Evolutionary conservation across 2,797 vertebrate genomes (phyloP).

Genomic region (Enteromius trimaculatus): DNA sequence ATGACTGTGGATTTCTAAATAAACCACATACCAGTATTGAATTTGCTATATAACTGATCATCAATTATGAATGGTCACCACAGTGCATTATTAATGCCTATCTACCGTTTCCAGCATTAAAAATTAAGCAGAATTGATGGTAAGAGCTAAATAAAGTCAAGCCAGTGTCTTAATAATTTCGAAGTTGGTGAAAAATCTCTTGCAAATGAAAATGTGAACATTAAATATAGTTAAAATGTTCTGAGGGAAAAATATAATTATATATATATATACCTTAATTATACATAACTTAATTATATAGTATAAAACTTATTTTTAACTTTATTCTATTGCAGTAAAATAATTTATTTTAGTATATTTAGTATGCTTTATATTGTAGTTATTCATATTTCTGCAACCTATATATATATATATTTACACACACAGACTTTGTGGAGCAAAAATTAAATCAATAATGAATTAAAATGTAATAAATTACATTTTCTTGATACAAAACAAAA

Average conservation of each 20-base stretch:
- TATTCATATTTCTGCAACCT: no score
- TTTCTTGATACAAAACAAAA: background rate
- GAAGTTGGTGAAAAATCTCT: conserved; percentile 19
- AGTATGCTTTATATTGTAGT: background rate
- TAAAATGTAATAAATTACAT: background rate
- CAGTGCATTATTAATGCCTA: conserved; percentile 54
- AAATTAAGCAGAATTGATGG: conserved; percentile 56
- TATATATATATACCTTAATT: no score
- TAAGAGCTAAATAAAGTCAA: conserved; percentile 51
- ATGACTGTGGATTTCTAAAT: conserved; percentile 17
- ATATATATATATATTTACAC: no score
- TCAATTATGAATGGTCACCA: conserved; percentile 52
- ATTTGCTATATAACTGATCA: conserved; percentile 35
- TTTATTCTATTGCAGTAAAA: background rate
- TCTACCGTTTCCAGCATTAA: conserved; percentile 50
- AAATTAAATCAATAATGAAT: background rate
- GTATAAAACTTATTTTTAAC: background rate
- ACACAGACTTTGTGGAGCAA: background rate
- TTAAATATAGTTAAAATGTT: background rate
- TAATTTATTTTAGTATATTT: no score
- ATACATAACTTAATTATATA: no score
- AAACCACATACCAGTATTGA: conserved; percentile 23
- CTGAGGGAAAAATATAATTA: background rate
- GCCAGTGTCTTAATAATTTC: conserved; percentile 32
- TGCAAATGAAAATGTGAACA: background rate